Percentiles rank a stretch among this genome's conserved stretches.
Evolutionary conservation across 2,888 invertebrate genomes (phyloP).

Genomic region (Drosophila merina): DNA sequence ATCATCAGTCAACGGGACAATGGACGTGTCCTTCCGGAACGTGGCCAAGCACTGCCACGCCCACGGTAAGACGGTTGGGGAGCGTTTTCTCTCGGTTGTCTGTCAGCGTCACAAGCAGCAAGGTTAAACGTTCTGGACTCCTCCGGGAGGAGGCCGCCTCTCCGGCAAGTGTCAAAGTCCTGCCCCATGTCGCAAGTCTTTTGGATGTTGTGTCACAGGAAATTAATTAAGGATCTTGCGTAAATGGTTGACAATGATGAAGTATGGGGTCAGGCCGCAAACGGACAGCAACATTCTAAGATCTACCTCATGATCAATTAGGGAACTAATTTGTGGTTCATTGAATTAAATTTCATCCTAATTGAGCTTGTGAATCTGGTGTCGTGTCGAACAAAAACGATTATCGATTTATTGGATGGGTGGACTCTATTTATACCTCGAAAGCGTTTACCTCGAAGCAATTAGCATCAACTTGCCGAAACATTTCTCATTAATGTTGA

Average conservation of each 20-base stretch:
- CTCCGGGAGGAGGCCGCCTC: conserved; percentile 9
- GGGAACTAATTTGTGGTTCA: conserved; percentile 31
- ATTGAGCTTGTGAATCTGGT: conserved; percentile 22
- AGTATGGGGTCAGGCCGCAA: background rate
- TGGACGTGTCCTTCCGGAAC: conserved; percentile 24
- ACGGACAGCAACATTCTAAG: background rate
- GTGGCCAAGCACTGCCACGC: conserved; percentile 12
- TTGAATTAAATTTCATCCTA: conserved; percentile 35
- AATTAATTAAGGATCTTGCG: conserved; percentile 33
- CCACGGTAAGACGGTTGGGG: background rate
- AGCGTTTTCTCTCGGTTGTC: conserved; percentile 7
- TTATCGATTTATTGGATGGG: conserved; percentile 32
- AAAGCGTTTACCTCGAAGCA: conserved; percentile 14
- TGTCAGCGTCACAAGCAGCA: conserved; percentile 30
- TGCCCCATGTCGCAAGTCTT: conserved; percentile 2
- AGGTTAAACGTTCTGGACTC: conserved; percentile 20
- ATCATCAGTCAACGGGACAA: conserved; percentile 42
- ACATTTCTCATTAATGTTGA: conserved; percentile 24
- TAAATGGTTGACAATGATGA: conserved; percentile 18
- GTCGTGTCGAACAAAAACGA: conserved; percentile 1
- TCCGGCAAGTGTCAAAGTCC: conserved; percentile 22
- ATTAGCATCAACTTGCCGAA: conserved; percentile 15
- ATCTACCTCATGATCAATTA: conserved; percentile 6
- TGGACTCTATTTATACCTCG: conserved; percentile 21
- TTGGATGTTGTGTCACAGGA: conserved; percentile 16